A percentile compares a stretch with the other conserved stretches of the same genome.
Conservation (phyloP, 2,797 vertebrate species). For the Microctenopoma lineatum region DNA sequence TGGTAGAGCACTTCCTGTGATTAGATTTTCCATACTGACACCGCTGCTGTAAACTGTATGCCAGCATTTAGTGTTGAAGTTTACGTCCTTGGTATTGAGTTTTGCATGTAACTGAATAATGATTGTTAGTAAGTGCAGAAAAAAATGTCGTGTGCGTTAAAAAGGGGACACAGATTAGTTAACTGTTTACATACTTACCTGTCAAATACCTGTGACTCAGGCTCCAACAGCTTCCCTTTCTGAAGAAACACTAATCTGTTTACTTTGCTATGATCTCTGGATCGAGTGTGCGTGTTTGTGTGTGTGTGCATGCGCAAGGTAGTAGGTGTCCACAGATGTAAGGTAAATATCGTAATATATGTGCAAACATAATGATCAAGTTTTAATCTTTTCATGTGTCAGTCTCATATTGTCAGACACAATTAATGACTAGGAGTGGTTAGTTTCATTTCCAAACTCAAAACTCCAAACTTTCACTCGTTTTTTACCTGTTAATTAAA, state of each 20-base stretch:
- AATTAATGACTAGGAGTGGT: slow-evolving; percentile 5
- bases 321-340: neutral
- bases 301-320: neutral
- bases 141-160: neutral
- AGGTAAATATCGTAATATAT: slow-evolving; percentile 4
- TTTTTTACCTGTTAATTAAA: neutral
- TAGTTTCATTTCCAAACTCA: neutral
- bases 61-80: neutral
- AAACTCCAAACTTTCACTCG: neutral
- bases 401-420: neutral
- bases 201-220: neutral
- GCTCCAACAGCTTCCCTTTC: neutral
- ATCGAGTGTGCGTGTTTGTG: neutral
- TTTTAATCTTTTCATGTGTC: slow-evolving; percentile 3
- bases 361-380: slow-evolving; percentile 6
- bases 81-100: neutral
- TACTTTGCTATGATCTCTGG: neutral
- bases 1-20: slow-evolving; percentile 48
- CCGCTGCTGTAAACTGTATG: slow-evolving; percentile 8
- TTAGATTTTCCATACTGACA: slow-evolving; percentile 62
- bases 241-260: slow-evolving; percentile 3
- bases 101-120: no score
- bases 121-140: no score
- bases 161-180: neutral
- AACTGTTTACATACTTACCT: slow-evolving; percentile 5